Conservation (phyloP, 2,113 vertebrate genomes). For the Macrotis lagotis region DNA sequence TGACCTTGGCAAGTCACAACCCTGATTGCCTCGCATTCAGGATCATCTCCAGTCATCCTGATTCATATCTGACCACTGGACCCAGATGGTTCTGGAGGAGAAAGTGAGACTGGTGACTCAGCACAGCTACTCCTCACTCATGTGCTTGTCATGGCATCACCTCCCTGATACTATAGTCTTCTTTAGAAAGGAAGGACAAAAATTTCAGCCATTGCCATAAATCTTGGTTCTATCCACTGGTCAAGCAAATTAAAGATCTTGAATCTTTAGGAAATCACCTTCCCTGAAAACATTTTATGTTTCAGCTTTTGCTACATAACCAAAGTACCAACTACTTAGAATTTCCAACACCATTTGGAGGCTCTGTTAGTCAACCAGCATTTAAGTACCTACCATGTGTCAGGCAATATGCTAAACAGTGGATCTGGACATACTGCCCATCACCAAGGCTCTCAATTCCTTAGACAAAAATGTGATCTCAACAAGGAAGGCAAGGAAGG, state of each 20-base stretch:
- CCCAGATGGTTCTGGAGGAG: too few relatives aligned
- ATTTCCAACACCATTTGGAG: background rate
- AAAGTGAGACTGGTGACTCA: too few relatives aligned
- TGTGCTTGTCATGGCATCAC: too few relatives aligned
- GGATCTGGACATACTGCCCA: background rate
- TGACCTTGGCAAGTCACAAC: too few relatives aligned
- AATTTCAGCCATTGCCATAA: background rate
- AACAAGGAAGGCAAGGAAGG: conserved; percentile 44
- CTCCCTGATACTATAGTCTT: too few relatives aligned
- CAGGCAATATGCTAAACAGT: background rate
- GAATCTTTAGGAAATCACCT: background rate
- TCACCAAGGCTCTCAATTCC: background rate
- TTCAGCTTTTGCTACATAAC: conserved; percentile 3
- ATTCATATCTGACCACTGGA: too few relatives aligned
- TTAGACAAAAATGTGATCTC: conserved; percentile 32
- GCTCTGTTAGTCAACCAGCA: background rate
- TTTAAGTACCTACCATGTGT: background rate
- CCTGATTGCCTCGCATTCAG: too few relatives aligned
- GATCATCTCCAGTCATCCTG: too few relatives aligned
- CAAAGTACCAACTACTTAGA: background rate
- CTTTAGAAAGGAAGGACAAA: too few relatives aligned
- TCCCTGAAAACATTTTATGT: background rate
- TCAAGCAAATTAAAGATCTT: background rate
- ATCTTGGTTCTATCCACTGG: background rate
- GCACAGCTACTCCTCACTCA: too few relatives aligned